Percentiles rank a stretch among this genome's conserved stretches.
Conservation (phyloP, 2,113 vertebrate genomes). For the Peromyscus leucopus region DNA sequence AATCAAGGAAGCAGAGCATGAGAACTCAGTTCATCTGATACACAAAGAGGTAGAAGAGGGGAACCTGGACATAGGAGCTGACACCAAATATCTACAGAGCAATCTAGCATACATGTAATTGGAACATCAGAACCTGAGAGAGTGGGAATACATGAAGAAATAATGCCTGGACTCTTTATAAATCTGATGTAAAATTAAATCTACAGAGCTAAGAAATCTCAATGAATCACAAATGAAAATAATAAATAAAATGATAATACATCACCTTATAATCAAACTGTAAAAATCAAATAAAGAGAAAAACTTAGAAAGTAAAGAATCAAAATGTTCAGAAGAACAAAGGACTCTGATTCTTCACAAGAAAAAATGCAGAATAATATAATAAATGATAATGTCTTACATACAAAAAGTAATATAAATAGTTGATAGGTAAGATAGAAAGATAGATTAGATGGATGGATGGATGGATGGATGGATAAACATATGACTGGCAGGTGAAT, state of each 20-base stretch:
- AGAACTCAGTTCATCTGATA: neutral
- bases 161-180: neutral
- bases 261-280: neutral
- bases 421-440: neutral
- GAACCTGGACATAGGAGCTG: neutral
- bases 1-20: neutral
- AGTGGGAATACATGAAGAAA: neutral
- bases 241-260: neutral
- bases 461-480: neutral
- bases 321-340: neutral
- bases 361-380: neutral
- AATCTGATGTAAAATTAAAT: neutral
- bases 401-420: neutral
- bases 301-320: neutral
- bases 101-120: neutral
- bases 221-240: neutral
- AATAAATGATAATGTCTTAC: neutral
- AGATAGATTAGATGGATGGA: neutral
- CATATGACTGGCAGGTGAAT: neutral
- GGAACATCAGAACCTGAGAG: neutral
- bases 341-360: neutral
- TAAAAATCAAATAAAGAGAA: neutral
- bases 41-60: neutral
- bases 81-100: neutral
- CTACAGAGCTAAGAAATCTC: neutral